phyloP scores from a whole-genome alignment of 2,113 vertebrate species.

The Sitta europaea region DNA sequence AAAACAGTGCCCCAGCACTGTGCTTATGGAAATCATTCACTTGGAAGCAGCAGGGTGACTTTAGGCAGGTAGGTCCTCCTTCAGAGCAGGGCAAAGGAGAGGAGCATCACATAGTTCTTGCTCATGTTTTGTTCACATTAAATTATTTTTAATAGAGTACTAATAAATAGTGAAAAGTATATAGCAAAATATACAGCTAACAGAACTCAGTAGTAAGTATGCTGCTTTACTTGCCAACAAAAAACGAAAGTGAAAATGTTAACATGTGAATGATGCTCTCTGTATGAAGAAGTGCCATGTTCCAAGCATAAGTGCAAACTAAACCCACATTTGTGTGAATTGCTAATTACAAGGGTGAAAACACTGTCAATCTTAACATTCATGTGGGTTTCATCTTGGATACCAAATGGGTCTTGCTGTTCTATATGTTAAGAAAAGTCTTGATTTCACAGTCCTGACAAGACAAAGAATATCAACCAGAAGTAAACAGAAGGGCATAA shows the following conservation, averaged over 20 bases:
- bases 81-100: neutral
- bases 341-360: constrained; percentile 63
- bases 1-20: fast-evolving
- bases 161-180: neutral
- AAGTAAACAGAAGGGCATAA: constrained; percentile 27
- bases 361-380: constrained; percentile 55
- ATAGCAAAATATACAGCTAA: neutral
- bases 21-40: neutral
- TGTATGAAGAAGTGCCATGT: constrained; percentile 54
- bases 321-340: constrained; percentile 58
- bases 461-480: constrained; percentile 34
- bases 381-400: constrained; percentile 50
- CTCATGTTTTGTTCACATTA: neutral
- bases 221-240: constrained; percentile 34
- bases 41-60: neutral
- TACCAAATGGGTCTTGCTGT: constrained; percentile 46
- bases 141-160: neutral
- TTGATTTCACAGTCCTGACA: constrained; percentile 52
- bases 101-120: neutral
- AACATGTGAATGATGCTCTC: constrained; percentile 36
- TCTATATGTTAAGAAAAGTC: constrained; percentile 49
- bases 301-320: constrained; percentile 54
- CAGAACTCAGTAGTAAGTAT: constrained; percentile 8
- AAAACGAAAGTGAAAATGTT: constrained; percentile 48
- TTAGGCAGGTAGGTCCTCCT: neutral